phyloP scores from a whole-genome alignment of 1,140 invertebrate genomes.

The Pseudachorutes palmiensis region DNA sequence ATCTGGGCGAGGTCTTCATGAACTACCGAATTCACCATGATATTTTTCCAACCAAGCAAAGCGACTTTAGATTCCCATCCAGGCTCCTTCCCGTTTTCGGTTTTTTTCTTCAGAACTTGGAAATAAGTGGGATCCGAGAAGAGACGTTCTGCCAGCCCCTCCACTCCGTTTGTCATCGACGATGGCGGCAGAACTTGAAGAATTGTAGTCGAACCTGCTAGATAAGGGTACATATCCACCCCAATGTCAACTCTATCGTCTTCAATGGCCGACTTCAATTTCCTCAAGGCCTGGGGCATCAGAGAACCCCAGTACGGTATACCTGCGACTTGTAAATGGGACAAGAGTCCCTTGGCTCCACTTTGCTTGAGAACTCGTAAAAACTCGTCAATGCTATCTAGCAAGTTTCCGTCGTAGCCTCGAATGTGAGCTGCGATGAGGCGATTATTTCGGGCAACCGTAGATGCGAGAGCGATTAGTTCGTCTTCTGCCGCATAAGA shows the following conservation, averaged over 20 bases:
- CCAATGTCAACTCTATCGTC: conserved; percentile 29
- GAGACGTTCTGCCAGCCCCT: conserved; percentile 20
- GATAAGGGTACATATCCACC: conserved; percentile 35
- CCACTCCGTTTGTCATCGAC: conserved; percentile 22
- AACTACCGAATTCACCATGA: conserved; percentile 24
- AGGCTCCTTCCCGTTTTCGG: conserved; percentile 25
- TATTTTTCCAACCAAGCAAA: conserved; percentile 33
- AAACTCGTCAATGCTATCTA: conserved; percentile 30
- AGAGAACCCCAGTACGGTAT: conserved; percentile 29
- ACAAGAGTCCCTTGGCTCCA: conserved; percentile 27
- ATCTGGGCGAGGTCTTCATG: conserved; percentile 15
- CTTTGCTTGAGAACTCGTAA: conserved; percentile 21
- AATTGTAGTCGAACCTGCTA: conserved; percentile 32
- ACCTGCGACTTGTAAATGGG: conserved; percentile 34
- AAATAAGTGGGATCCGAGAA: conserved; percentile 18
- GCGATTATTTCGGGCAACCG: conserved; percentile 21
- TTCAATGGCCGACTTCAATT: conserved; percentile 20
- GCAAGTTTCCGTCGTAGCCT: conserved; percentile 33
- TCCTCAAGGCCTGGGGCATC: conserved; percentile 20
- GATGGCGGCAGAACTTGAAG: conserved; percentile 32
- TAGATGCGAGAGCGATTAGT: conserved; percentile 20
- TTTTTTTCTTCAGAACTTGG: conserved; percentile 18
- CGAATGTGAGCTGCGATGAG: conserved; percentile 30
- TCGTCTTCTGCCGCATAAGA: conserved; percentile 24
- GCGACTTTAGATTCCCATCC: conserved; percentile 34